These are phyloP conservation scores for Eurystomus glaucurus DNA, from an alignment of 2,797 vertebrate genomes.

Conservation along the genomic window DNA sequence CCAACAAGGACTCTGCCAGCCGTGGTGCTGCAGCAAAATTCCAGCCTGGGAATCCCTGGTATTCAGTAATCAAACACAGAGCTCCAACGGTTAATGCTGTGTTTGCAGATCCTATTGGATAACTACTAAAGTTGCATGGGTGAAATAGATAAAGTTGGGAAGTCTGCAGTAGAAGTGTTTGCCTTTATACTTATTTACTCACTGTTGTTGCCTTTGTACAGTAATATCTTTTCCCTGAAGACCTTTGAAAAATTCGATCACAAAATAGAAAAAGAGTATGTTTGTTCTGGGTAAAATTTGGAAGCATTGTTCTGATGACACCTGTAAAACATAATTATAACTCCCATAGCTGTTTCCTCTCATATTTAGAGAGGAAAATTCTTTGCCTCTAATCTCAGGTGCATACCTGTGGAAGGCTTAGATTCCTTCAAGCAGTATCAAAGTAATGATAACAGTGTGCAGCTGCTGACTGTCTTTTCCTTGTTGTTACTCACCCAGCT, in stretches of 20 bases:
- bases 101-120: slow-evolving; percentile 43
- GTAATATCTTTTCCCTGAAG: slow-evolving; percentile 72
- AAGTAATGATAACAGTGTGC: slow-evolving; percentile 90
- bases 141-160: slow-evolving; percentile 42
- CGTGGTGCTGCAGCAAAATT: not conserved
- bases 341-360: slow-evolving; percentile 81
- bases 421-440: slow-evolving; percentile 87
- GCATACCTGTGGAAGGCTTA: slow-evolving; percentile 90
- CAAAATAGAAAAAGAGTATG: slow-evolving; percentile 66
- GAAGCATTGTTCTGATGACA: slow-evolving; percentile 78
- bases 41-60: slow-evolving; percentile 11
- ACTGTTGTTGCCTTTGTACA: slow-evolving; percentile 48
- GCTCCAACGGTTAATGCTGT: slow-evolving; percentile 6
- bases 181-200: slow-evolving; percentile 66
- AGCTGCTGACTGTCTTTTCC: slow-evolving; percentile 92
- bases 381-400: slow-evolving; percentile 83
- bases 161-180: slow-evolving; percentile 47
- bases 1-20: not conserved
- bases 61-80: not conserved
- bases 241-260: slow-evolving; percentile 72
- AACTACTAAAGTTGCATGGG: slow-evolving; percentile 44
- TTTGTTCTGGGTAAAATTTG: slow-evolving; percentile 68
- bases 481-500: slow-evolving; percentile 86
- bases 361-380: slow-evolving; percentile 68
- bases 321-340: slow-evolving; percentile 86